phyloP scores from a whole-genome alignment of 2,888 invertebrate species.

The Himalopsyche tibetana region DNA sequence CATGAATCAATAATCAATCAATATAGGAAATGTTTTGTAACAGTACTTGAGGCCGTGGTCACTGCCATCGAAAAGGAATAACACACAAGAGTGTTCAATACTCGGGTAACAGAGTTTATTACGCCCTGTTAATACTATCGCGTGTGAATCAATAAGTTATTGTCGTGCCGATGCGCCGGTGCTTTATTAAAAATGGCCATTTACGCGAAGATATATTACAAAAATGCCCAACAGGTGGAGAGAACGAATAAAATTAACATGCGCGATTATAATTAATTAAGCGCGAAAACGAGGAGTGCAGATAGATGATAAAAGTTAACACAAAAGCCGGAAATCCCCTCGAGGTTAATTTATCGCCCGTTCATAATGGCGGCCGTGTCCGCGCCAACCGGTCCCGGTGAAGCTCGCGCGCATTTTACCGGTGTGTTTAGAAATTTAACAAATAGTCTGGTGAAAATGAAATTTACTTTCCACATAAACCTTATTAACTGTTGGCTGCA shows the following conservation, averaged over 20 bases:
- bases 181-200: not conserved
- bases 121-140: too few relatives aligned
- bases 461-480: not conserved
- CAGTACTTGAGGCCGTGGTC: too few relatives aligned
- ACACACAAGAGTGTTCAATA: too few relatives aligned
- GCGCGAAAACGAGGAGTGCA: not conserved
- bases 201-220: not conserved
- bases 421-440: not conserved
- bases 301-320: slow-evolving; percentile 15
- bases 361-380: not conserved
- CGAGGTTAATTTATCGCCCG: slow-evolving; percentile 12
- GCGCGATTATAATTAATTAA: slow-evolving; percentile 12
- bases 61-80: too few relatives aligned
- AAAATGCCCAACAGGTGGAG: not conserved
- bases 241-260: not conserved
- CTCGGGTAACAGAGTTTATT: too few relatives aligned
- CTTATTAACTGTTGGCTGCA: not conserved
- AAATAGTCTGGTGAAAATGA: not conserved
- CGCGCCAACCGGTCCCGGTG: not conserved
- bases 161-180: not conserved
- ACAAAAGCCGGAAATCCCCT: slow-evolving; percentile 23
- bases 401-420: not conserved
- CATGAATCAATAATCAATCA: too few relatives aligned
- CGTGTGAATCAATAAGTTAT: too few relatives aligned
- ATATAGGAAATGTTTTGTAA: too few relatives aligned